A percentile compares a stretch with the other conserved stretches of the same genome.
Conservation (phyloP, 2,797 vertebrate species). For the Phrynocephalus vlangalii region DNA sequence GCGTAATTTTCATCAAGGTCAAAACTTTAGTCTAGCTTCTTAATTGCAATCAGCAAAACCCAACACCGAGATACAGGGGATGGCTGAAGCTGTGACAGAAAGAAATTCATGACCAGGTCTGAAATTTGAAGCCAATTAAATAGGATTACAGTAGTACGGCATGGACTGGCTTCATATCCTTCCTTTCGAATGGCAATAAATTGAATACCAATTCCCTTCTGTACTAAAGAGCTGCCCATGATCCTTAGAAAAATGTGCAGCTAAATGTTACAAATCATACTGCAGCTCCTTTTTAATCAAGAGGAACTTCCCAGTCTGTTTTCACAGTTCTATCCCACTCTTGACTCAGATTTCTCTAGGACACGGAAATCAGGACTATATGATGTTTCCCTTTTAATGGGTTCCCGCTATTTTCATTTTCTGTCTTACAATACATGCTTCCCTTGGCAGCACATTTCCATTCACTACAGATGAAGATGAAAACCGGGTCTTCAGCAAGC, state of each 20-base stretch:
- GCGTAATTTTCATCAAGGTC: background rate
- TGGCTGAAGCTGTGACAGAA: constrained; percentile 4
- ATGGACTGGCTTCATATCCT: background rate
- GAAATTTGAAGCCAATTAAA: constrained; percentile 11
- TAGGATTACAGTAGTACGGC: background rate
- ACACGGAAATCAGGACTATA: background rate
- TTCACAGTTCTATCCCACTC: background rate
- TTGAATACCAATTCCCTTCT: background rate
- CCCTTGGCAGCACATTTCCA: background rate
- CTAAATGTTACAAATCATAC: background rate
- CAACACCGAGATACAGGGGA: background rate
- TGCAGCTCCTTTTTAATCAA: background rate
- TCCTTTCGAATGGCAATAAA: constrained; percentile 16
- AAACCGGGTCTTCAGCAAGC: constrained; percentile 19
- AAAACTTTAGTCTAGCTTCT: background rate
- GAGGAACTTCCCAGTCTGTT: background rate
- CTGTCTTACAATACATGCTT: constrained; percentile 1
- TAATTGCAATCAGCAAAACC: background rate
- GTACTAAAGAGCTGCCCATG: background rate
- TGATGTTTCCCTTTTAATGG: background rate
- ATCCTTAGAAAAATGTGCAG: constrained; percentile 6
- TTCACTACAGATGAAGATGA: background rate
- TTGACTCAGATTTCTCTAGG: background rate
- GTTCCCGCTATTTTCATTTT: background rate
- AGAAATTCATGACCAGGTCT: background rate